A percentile compares a stretch with the other conserved stretches of the same genome.
Conservation (phyloP, 2,888 invertebrate species). For the Merodon equestris region DNA sequence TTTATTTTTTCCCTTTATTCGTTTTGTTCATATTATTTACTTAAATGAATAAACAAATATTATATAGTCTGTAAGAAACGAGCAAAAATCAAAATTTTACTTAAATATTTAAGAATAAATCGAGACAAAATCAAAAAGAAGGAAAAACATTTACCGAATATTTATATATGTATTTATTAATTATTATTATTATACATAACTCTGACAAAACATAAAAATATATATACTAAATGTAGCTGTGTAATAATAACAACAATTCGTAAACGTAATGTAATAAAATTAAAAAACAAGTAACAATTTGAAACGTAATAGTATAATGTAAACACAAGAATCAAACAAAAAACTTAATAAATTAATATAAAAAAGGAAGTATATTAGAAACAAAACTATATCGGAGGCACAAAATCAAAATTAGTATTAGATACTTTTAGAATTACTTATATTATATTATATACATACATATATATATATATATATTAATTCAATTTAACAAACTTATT, state of each 20-base stretch:
- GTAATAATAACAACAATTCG: slow-evolving; percentile 26
- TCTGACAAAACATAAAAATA: slow-evolving; percentile 39
- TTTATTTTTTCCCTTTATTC: not conserved
- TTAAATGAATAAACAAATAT: slow-evolving; percentile 14
- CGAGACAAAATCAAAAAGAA: slow-evolving; percentile 40
- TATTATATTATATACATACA: slow-evolving; percentile 55
- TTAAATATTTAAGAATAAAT: slow-evolving; percentile 52
- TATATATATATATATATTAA: slow-evolving; percentile 58
- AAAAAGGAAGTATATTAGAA: slow-evolving; percentile 40
- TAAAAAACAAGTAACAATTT: slow-evolving; percentile 12
- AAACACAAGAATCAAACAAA: slow-evolving; percentile 14
- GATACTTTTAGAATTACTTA: slow-evolving; percentile 69
- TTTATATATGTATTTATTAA: slow-evolving; percentile 67
- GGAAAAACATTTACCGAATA: slow-evolving; percentile 61
- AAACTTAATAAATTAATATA: slow-evolving; percentile 7
- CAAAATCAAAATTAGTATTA: slow-evolving; percentile 73
- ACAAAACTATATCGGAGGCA: slow-evolving; percentile 72
- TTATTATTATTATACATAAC: slow-evolving; percentile 46
- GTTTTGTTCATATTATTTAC: slow-evolving; percentile 7
- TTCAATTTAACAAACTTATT: slow-evolving; percentile 38
- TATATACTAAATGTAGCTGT: slow-evolving; percentile 61
- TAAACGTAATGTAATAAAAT: slow-evolving; percentile 29
- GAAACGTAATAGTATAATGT: slow-evolving; percentile 30
- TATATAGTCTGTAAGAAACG: slow-evolving; percentile 67
- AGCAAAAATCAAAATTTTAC: slow-evolving; percentile 71